These are phyloP conservation scores for Gymnobelideus leadbeateri DNA, from an alignment of 2,113 vertebrate genomes.

Conservation along the genomic window DNA sequence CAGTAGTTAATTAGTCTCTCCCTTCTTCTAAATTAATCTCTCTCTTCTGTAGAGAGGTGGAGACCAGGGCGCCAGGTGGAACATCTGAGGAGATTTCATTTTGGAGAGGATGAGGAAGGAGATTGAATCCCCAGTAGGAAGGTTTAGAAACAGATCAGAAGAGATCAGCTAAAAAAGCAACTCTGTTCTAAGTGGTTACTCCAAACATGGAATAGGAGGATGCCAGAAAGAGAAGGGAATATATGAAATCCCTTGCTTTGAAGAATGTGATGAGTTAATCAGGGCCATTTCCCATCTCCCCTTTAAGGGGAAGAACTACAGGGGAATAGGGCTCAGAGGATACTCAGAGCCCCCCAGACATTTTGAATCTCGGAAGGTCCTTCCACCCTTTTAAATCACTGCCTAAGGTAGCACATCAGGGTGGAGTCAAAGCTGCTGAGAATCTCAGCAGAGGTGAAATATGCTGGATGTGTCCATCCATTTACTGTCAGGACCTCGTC, in stretches of 20 bases:
- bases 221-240: background rate
- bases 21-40: background rate
- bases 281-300: background rate
- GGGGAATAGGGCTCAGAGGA: background rate
- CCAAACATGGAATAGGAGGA: background rate
- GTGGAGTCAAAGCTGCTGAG: background rate
- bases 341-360: conserved; percentile 22
- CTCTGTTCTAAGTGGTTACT: background rate
- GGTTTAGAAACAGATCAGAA: background rate
- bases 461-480: background rate
- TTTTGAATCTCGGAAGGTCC: conserved; percentile 10
- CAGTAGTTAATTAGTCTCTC: background rate
- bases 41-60: background rate
- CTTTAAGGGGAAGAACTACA: background rate
- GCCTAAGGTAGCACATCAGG: background rate
- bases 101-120: background rate
- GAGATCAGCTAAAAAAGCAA: background rate
- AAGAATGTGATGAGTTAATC: background rate
- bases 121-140: background rate
- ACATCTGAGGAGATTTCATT: too few species aligned
- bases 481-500: conserved; percentile 45
- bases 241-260: background rate
- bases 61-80: background rate
- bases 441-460: background rate
- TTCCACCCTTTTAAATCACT: background rate